Percentiles rank a stretch among this genome's conserved stretches.
Conservation (phyloP, 2,113 vertebrate species). For the Cyprinus carpio region DNA sequence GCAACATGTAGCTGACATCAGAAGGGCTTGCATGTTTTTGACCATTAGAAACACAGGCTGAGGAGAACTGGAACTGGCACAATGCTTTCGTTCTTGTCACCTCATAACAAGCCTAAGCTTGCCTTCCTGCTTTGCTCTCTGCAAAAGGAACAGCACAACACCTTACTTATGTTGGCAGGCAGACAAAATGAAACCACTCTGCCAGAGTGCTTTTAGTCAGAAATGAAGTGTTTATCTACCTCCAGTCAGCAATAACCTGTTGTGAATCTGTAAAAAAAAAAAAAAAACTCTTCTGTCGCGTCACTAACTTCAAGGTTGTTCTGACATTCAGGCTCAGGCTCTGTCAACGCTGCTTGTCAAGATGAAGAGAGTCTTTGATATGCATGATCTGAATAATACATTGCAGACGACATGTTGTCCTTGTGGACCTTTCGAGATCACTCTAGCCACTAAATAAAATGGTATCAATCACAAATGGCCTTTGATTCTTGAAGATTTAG, state of each 20-base stretch:
- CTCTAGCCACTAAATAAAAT: constrained; percentile 21
- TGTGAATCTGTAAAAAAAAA: constrained; percentile 15
- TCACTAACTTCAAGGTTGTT: constrained; percentile 29
- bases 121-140: not conserved
- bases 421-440: constrained; percentile 32
- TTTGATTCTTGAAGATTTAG: constrained; percentile 7
- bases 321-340: constrained; percentile 41
- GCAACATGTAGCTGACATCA: not conserved
- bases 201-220: constrained; percentile 29
- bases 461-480: not conserved
- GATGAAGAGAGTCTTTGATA: constrained; percentile 55
- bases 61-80: not conserved
- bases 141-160: constrained; percentile 5
- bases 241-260: not conserved
- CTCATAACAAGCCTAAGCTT: constrained; percentile 7
- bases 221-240: constrained; percentile 35
- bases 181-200: constrained; percentile 40
- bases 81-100: constrained; percentile 27
- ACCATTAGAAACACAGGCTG: not conserved
- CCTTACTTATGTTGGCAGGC: constrained; percentile 17
- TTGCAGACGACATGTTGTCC: constrained; percentile 42
- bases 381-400: constrained; percentile 63
- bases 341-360: constrained; percentile 45
- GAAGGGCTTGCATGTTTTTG: not conserved
- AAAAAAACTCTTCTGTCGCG: constrained; percentile 8